A percentile compares a stretch with the other conserved stretches of the same genome.
Conservation (phyloP, 2,797 vertebrate species). For the Linurgus olivaceus region DNA sequence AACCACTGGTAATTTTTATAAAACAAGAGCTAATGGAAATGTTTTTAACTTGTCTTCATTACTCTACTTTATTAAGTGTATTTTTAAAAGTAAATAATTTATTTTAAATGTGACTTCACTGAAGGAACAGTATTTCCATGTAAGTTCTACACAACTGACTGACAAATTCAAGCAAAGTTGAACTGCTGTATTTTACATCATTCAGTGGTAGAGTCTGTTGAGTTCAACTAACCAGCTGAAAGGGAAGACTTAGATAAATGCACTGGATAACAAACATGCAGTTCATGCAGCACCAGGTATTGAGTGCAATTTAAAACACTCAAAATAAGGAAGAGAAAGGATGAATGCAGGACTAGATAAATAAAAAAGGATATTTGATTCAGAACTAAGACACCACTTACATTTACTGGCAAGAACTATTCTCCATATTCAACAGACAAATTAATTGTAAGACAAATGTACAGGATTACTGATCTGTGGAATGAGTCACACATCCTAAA, state of each 20-base stretch:
- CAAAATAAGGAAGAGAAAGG: background rate
- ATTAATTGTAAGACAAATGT: background rate
- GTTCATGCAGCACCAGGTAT: background rate
- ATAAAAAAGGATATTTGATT: background rate
- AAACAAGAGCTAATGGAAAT: background rate
- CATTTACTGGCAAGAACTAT: background rate
- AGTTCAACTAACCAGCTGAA: background rate
- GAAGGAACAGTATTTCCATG: background rate
- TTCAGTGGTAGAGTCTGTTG: background rate
- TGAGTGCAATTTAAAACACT: background rate
- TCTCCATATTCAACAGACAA: background rate
- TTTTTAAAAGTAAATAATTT: background rate
- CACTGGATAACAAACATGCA: background rate
- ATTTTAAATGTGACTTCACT: background rate
- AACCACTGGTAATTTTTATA: background rate
- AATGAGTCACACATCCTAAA: background rate
- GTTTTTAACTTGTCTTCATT: background rate
- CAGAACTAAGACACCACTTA: background rate
- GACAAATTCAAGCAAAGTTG: background rate
- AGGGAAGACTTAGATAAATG: background rate
- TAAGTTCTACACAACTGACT: background rate
- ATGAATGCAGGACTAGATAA: background rate
- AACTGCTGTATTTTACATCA: background rate
- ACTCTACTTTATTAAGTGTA: background rate
- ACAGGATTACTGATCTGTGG: background rate